Conservation (phyloP, 1,140 invertebrate genomes). For the Hyles euphorbiae region DNA sequence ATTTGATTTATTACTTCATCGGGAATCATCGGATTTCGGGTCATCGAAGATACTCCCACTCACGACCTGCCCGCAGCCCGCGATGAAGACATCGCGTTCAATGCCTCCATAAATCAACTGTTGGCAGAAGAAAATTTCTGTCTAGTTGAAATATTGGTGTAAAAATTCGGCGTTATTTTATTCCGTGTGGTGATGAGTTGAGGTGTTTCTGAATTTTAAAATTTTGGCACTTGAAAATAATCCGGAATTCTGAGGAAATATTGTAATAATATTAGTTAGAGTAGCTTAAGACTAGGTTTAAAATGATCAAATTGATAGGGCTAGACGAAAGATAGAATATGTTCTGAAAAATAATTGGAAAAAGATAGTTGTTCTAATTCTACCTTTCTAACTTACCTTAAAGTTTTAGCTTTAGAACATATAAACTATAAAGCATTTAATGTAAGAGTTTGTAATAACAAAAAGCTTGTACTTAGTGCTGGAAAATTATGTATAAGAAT, state of each 20-base stretch:
- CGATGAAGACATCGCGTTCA: slow-evolving; percentile 63
- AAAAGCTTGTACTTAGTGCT: too few relatives aligned
- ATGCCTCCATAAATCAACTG: slow-evolving; percentile 57
- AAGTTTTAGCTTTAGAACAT: too few relatives aligned
- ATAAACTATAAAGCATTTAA: too few relatives aligned
- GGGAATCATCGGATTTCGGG: slow-evolving; percentile 56
- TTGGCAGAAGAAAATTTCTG: slow-evolving; percentile 42
- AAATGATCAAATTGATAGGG: too few relatives aligned
- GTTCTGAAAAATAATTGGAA: too few relatives aligned
- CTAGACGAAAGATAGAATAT: too few relatives aligned
- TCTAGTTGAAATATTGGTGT: slow-evolving; percentile 58
- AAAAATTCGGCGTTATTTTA: not conserved
- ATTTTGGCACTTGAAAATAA: not conserved
- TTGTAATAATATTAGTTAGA: not conserved
- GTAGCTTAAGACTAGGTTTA: too few relatives aligned
- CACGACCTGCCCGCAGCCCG: slow-evolving; percentile 59
- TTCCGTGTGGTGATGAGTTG: not conserved
- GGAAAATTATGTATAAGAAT: too few relatives aligned
- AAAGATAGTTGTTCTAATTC: too few relatives aligned
- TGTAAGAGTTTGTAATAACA: too few relatives aligned
- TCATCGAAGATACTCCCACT: slow-evolving; percentile 55
- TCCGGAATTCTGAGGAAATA: not conserved
- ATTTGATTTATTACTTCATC: slow-evolving; percentile 66
- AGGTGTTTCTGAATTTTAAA: not conserved
- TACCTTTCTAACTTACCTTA: too few relatives aligned